Conservation (phyloP, 1,140 invertebrate species). For the Drosophila takahashii region DNA sequence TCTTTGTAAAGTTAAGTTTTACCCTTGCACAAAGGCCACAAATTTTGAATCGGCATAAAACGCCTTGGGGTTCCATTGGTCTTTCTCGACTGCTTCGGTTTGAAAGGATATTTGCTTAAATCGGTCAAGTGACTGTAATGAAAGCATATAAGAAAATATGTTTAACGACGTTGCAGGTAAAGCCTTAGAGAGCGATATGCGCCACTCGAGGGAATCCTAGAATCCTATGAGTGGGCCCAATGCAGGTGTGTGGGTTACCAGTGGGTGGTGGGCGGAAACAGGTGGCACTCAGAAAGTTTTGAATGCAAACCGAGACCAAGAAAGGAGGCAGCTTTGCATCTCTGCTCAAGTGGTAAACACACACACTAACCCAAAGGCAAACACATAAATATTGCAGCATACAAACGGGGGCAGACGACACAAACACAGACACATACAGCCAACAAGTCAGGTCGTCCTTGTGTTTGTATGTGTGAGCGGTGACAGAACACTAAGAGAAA, state of each 20-base stretch:
- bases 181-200: conserved; percentile 64
- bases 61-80: neutral
- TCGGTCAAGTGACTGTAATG: conserved; percentile 58
- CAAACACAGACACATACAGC: conserved; percentile 50
- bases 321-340: conserved; percentile 59
- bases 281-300: conserved; percentile 58
- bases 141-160: conserved; percentile 54
- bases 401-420: conserved; percentile 73
- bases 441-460: conserved; percentile 64
- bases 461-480: conserved; percentile 38
- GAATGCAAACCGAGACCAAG: conserved; percentile 54
- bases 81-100: neutral
- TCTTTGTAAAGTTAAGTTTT: neutral
- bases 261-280: conserved; percentile 18
- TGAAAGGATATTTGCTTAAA: conserved; percentile 53
- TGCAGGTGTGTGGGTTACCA: conserved; percentile 31
- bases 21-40: neutral
- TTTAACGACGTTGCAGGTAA: conserved; percentile 59
- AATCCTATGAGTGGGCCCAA: conserved; percentile 43
- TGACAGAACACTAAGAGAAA: conserved; percentile 18
- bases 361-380: conserved; percentile 28
- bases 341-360: conserved; percentile 67
- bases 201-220: conserved; percentile 40
- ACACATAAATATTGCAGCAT: conserved; percentile 74
- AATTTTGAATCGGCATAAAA: neutral